These are phyloP conservation scores for Ophion obscuratus DNA, from an alignment of 2,888 invertebrate species.

Conservation along the genomic window DNA sequence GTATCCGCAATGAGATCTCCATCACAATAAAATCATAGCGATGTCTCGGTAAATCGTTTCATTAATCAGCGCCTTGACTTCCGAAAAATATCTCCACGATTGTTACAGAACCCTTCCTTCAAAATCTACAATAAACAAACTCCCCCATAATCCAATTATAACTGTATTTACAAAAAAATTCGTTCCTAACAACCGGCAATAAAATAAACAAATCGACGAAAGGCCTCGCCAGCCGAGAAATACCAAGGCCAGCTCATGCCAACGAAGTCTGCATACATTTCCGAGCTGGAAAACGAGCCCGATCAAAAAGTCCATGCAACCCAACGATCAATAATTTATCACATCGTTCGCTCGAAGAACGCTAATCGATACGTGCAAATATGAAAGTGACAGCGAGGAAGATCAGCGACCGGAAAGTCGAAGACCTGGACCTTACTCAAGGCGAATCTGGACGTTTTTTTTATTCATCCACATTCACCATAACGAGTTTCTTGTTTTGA, in stretches of 20 bases:
- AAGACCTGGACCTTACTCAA: slow-evolving; percentile 57
- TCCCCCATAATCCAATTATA: no score
- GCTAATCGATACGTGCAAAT: slow-evolving; percentile 14
- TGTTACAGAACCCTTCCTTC: background rate
- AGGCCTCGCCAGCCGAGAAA: background rate
- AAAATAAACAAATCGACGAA: background rate
- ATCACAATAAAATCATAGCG: slow-evolving; percentile 2
- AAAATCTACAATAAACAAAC: background rate
- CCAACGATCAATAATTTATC: slow-evolving; percentile 39
- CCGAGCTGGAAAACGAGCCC: background rate
- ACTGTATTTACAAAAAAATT: no score
- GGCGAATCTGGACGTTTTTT: slow-evolving; percentile 35
- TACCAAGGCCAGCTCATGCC: no score
- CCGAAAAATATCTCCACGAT: background rate
- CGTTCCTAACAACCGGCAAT: background rate
- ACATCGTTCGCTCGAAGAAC: background rate
- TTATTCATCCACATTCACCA: background rate
- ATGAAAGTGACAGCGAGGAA: slow-evolving; percentile 12
- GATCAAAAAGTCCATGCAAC: background rate
- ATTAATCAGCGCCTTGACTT: slow-evolving; percentile 2
- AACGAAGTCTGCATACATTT: background rate
- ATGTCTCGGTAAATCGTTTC: background rate
- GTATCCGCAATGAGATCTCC: background rate
- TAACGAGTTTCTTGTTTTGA: slow-evolving; percentile 35
- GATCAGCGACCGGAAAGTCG: slow-evolving; percentile 49